These are phyloP conservation scores for Sinelater perroti DNA, from an alignment of 2,888 invertebrate genomes.

Conservation along the genomic window DNA sequence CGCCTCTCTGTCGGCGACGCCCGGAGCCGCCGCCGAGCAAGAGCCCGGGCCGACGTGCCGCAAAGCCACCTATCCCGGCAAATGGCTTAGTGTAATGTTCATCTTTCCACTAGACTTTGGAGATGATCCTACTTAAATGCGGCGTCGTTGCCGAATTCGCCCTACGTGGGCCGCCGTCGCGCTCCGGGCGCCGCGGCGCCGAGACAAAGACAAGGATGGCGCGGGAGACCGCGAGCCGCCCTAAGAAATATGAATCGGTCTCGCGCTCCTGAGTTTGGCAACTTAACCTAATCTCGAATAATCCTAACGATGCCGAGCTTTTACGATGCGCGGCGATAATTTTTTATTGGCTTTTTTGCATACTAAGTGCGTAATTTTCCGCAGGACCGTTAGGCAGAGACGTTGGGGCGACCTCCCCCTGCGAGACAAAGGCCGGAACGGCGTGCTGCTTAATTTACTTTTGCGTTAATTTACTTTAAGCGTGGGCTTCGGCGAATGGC, in stretches of 20 bases:
- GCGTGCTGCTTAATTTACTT: no score
- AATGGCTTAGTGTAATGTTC: constrained; percentile 32
- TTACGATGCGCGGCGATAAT: constrained; percentile 18
- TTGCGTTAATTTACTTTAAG: no score
- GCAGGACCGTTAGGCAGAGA: no score
- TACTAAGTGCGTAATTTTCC: constrained; percentile 14
- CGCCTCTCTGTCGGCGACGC: constrained; percentile 12
- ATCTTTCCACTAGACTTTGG: constrained; percentile 29
- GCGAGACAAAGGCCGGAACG: no score
- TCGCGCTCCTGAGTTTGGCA: constrained; percentile 17
- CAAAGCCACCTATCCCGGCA: no score
- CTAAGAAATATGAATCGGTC: constrained; percentile 20
- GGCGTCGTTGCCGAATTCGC: constrained; percentile 12
- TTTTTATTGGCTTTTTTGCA: constrained; percentile 25
- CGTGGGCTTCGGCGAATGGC: no score
- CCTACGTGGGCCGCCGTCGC: no score
- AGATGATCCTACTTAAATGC: constrained; percentile 25
- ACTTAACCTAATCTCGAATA: constrained; percentile 26
- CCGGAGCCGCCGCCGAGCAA: neutral
- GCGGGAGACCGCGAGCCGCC: no score
- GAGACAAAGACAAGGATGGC: neutral
- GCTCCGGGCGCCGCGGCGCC: no score
- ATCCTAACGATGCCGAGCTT: constrained; percentile 20
- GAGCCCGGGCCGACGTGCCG: constrained; percentile 15
- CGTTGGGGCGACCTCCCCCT: no score